Conservation (phyloP, 2,113 vertebrate species). For the Phalacrocorax aristotelis region DNA sequence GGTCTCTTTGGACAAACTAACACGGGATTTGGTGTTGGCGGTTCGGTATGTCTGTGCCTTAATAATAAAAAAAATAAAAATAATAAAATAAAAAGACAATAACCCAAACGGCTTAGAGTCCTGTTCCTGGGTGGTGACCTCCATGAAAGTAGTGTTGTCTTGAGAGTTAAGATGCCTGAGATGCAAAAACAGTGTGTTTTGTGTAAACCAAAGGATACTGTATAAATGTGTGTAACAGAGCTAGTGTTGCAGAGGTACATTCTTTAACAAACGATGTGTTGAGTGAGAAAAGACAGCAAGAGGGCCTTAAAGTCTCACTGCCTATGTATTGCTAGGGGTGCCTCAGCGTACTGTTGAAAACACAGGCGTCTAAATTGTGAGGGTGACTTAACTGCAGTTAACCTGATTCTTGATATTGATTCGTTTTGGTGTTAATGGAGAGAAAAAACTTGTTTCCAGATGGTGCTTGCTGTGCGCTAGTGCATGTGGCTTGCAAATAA, state of each 20-base stretch:
- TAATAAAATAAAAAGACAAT: too few relatives aligned
- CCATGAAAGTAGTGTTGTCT: fast-evolving
- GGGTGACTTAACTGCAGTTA: neutral
- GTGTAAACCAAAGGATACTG: neutral
- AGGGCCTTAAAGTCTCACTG: neutral
- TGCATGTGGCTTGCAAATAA: neutral
- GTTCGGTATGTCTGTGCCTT: conserved; percentile 77
- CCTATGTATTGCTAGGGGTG: fast-evolving
- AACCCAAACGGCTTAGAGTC: neutral
- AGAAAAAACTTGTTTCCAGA: neutral
- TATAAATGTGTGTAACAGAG: neutral
- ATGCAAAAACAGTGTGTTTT: neutral
- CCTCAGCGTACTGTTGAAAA: fast-evolving
- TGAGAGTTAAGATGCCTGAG: neutral
- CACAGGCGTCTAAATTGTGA: fast-evolving
- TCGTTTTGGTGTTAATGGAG: neutral
- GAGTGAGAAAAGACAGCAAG: neutral
- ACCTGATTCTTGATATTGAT: neutral
- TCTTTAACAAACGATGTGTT: neutral
- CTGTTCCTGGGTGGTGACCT: neutral
- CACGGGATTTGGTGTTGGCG: conserved; percentile 87
- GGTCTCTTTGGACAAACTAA: conserved; percentile 87
- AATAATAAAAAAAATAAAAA: neutral
- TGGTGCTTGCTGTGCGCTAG: neutral
- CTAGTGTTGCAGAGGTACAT: neutral